phyloP scores from a whole-genome alignment of 2,888 invertebrate genomes.

The Rhagonycha fulva region DNA sequence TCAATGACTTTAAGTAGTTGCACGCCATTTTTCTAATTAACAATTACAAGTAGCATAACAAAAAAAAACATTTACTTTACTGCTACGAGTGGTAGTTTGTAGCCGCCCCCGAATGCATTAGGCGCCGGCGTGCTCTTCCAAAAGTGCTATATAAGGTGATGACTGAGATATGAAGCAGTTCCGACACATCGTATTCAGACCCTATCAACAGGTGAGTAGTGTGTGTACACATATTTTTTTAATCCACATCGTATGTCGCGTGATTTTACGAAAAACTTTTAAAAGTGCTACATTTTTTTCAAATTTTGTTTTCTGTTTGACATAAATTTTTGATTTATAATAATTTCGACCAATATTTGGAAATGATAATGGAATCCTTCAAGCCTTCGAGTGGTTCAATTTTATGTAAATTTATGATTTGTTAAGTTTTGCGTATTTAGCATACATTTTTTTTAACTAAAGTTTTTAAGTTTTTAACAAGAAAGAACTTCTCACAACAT shows the following conservation, averaged over 20 bases:
- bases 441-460: no score
- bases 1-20: neutral
- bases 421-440: no score
- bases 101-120: conserved; percentile 26
- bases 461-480: no score
- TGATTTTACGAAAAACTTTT: neutral
- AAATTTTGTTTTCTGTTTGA: neutral
- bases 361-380: no score
- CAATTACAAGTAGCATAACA: conserved; percentile 1
- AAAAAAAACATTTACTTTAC: conserved; percentile 7
- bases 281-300: neutral
- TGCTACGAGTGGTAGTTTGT: conserved; percentile 14
- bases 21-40: neutral
- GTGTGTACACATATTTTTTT: conserved; percentile 1
- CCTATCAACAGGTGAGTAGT: conserved; percentile 36
- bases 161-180: conserved; percentile 34
- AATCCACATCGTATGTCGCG: neutral
- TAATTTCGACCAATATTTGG: neutral
- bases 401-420: neutral
- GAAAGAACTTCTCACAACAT: neutral
- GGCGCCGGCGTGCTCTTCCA: conserved; percentile 34
- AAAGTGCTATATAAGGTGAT: conserved; percentile 34
- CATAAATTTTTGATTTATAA: neutral
- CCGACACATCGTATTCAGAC: conserved; percentile 31
- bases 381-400: neutral